Percentiles rank a stretch among this genome's conserved stretches.
Evolutionary conservation across 1,140 invertebrate genomes (phyloP).

Genomic region (Drosophila persimilis): DNA sequence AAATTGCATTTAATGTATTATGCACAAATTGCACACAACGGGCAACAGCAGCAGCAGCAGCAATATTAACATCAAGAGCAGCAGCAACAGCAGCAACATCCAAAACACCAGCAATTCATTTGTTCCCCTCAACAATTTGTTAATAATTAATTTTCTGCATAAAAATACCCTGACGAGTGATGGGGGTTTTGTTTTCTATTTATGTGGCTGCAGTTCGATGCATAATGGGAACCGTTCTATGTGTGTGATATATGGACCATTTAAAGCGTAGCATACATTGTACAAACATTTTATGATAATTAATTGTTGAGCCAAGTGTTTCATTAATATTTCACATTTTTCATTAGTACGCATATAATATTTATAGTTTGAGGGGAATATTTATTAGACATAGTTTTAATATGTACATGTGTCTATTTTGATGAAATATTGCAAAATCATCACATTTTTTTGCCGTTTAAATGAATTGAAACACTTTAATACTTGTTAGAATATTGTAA

Average conservation of each 20-base stretch:
- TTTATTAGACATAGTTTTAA: no score
- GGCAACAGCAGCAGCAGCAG: slow-evolving; percentile 14
- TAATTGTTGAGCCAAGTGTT: slow-evolving; percentile 13
- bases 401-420: no score
- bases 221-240: no score
- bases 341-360: neutral
- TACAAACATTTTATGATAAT: slow-evolving; percentile 8
- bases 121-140: slow-evolving; percentile 50
- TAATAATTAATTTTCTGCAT: slow-evolving; percentile 46
- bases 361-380: neutral
- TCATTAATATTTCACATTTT: slow-evolving; percentile 18
- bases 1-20: slow-evolving; percentile 70
- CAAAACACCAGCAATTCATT: slow-evolving; percentile 19
- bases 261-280: slow-evolving; percentile 1
- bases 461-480: no score
- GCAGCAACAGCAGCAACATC: neutral
- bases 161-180: slow-evolving; percentile 16
- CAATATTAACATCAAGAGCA: slow-evolving; percentile 26
- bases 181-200: slow-evolving; percentile 8
- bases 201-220: neutral
- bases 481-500: no score
- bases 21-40: slow-evolving; percentile 48
- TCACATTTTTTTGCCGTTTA: no score
- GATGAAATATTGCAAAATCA: no score
- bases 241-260: no score